These are phyloP conservation scores for Drosophila nigricruria DNA, from an alignment of 2,888 invertebrate genomes.

Conservation along the genomic window DNA sequence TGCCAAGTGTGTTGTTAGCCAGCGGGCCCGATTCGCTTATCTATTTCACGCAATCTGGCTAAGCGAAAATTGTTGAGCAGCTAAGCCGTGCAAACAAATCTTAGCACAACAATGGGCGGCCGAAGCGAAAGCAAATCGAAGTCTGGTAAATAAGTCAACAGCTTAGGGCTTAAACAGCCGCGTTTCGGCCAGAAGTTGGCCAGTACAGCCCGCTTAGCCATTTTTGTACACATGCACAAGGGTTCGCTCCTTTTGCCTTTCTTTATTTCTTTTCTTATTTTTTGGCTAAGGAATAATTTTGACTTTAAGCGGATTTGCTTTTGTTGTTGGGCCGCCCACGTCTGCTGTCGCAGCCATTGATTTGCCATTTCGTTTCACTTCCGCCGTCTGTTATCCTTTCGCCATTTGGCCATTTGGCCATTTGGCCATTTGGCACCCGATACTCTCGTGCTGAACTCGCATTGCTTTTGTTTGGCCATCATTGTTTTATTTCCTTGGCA, in stretches of 20 bases:
- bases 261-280: constrained; percentile 21
- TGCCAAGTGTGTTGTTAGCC: background rate
- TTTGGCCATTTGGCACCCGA: constrained; percentile 63
- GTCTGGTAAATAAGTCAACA: constrained; percentile 77
- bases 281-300: constrained; percentile 77
- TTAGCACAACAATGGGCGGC: constrained; percentile 25
- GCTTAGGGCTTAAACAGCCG: constrained; percentile 75
- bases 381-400: constrained; percentile 61
- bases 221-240: constrained; percentile 47
- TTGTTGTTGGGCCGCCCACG: constrained; percentile 38
- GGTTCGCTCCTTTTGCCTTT: background rate
- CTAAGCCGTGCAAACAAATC: constrained; percentile 53
- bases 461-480: constrained; percentile 61
- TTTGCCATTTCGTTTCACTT: constrained; percentile 74
- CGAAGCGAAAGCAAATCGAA: constrained; percentile 69
- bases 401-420: constrained; percentile 59
- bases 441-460: constrained; percentile 43
- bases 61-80: constrained; percentile 58
- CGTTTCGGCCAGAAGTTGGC: constrained; percentile 54
- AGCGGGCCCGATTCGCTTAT: constrained; percentile 10
- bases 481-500: constrained; percentile 63
- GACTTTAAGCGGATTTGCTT: constrained; percentile 83
- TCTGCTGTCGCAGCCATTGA: constrained; percentile 54
- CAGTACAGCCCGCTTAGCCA: constrained; percentile 33
- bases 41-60: constrained; percentile 53